These are phyloP conservation scores for Tetrapedia diversipes DNA, from an alignment of 2,888 invertebrate species.

Conservation along the genomic window DNA sequence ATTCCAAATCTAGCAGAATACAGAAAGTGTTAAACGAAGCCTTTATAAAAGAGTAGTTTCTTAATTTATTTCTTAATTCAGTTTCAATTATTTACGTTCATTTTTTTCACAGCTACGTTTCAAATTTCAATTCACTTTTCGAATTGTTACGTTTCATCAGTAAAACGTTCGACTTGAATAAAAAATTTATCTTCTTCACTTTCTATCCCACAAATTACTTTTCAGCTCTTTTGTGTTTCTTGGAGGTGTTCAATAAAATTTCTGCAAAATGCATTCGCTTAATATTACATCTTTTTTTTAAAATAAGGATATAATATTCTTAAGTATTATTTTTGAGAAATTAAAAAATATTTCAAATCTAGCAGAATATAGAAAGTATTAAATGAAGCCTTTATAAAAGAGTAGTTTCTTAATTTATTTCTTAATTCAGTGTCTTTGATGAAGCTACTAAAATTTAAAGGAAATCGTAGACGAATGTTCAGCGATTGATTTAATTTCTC, in stretches of 20 bases:
- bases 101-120: not conserved
- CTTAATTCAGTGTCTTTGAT: too few relatives aligned
- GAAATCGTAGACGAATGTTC: too few relatives aligned
- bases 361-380: not conserved
- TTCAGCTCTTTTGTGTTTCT: not conserved
- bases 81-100: not conserved
- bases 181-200: too few relatives aligned
- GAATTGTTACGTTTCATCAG: not conserved
- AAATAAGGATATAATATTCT: not conserved
- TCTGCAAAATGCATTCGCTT: not conserved
- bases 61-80: too few relatives aligned
- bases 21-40: too few relatives aligned
- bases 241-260: not conserved
- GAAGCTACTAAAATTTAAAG: too few relatives aligned
- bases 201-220: not conserved
- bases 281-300: not conserved
- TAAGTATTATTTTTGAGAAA: too few relatives aligned
- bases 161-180: not conserved
- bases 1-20: not conserved
- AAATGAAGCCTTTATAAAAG: too few relatives aligned
- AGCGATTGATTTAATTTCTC: too few relatives aligned
- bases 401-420: too few relatives aligned
- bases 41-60: too few relatives aligned
- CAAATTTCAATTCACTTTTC: slow-evolving; percentile 3
- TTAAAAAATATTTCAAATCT: not conserved